A percentile compares a stretch with the other conserved stretches of the same genome.
These are phyloP conservation scores for Serrognathus titanus DNA, from an alignment of 2,888 invertebrate species.

Conservation along the genomic window DNA sequence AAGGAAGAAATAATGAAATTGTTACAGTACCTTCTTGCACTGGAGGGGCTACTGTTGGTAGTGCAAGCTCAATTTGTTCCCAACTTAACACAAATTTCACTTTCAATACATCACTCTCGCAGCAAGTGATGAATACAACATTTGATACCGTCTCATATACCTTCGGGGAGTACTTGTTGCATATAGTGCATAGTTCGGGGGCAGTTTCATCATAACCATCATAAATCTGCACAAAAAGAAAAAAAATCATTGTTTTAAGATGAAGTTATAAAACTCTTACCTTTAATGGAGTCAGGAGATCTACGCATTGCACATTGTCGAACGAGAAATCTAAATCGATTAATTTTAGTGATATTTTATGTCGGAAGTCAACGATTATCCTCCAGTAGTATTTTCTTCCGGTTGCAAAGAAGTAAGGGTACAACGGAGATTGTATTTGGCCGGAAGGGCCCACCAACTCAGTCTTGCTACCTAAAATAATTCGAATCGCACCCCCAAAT, in stretches of 20 bases:
- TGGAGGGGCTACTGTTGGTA: too few species aligned
- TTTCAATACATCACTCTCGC: conserved; percentile 48
- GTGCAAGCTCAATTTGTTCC: conserved; percentile 42
- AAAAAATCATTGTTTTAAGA: too few species aligned
- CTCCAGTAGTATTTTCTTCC: conserved; percentile 63
- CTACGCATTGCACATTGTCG: too few species aligned
- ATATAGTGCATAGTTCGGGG: conserved; percentile 53
- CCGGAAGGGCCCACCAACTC: conserved; percentile 67
- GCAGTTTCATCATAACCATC: conserved; percentile 72
- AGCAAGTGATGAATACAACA: conserved; percentile 49
- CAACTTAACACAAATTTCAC: conserved; percentile 53
- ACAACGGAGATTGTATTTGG: conserved; percentile 73
- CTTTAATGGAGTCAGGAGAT: too few species aligned
- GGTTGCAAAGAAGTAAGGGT: conserved; percentile 55
- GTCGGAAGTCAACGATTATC: conserved; percentile 58
- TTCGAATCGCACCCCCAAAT: not conserved
- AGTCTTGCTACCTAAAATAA: conserved; percentile 59
- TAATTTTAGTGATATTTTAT: conserved; percentile 55
- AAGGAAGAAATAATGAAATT: too few species aligned
- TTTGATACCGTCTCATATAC: conserved; percentile 63
- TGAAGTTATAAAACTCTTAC: too few species aligned
- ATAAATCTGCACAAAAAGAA: conserved; percentile 57
- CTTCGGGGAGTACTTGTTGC: conserved; percentile 53
- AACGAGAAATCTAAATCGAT: conserved; percentile 43
- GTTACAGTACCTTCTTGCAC: too few species aligned